Percentiles rank a stretch among this genome's conserved stretches.
phyloP scores from a whole-genome alignment of 2,797 vertebrate genomes.

The Aselliscus stoliczkanus region DNA sequence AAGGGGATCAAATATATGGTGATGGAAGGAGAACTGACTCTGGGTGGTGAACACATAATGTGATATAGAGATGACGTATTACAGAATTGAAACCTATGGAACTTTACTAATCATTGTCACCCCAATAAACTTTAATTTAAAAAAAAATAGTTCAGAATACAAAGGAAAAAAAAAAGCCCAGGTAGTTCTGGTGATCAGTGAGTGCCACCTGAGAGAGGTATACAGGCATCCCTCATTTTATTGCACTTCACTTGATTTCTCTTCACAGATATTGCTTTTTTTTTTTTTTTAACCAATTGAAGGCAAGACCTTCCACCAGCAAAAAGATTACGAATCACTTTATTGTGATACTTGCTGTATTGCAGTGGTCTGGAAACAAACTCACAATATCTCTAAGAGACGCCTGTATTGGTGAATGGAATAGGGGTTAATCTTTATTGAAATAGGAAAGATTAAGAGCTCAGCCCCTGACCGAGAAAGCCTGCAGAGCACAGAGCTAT shows the following conservation, averaged over 20 bases:
- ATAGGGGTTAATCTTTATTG: constrained; percentile 32
- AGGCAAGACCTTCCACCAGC: not conserved
- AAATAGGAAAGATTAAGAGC: constrained; percentile 40
- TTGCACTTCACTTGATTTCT: not conserved
- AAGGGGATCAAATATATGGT: no score
- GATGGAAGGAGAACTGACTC: no score
- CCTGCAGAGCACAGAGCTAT: not conserved
- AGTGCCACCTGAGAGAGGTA: not conserved
- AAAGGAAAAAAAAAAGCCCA: not conserved
- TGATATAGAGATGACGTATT: no score
- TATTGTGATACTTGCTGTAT: not conserved
- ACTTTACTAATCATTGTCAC: no score
- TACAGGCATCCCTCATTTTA: not conserved
- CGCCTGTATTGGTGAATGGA: not conserved
- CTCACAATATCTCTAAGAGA: not conserved
- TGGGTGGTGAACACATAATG: no score
- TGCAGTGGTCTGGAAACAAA: not conserved
- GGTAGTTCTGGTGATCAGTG: not conserved
- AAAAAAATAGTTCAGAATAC: no score
- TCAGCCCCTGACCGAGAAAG: constrained; percentile 10
- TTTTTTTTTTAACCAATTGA: not conserved
- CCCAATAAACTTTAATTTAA: no score
- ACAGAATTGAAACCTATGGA: no score
- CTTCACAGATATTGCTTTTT: not conserved
- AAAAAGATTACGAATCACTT: not conserved